Base-by-base conservation (phyloP, 2,797 vertebrate species). In the Kryptopterus vitreolus region DNA sequence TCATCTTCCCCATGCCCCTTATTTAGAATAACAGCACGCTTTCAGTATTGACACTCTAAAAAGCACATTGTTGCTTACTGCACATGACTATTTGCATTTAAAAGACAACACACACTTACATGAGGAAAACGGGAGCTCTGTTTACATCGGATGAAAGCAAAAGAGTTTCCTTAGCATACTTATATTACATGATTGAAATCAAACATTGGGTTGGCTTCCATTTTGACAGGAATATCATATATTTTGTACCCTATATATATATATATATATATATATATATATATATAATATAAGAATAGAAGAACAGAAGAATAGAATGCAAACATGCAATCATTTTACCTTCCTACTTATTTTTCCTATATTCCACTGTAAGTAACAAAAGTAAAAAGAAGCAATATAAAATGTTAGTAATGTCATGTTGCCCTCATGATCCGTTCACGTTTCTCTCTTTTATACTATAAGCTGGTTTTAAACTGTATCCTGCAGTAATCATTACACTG, bases 1-100 rank as follows among this genome's bases (percentile, higher is more conserved):
- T 76, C 46, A 76, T 29, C 57, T 76, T 77, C 78, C n/a, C 53
- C 63, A 29, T 59, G 74, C 62, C 24, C 69, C 20, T 62, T 61
- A 6, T 12, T 78, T 73, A 18, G 61, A 69, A 61, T 69, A 81
- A 78, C 81, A 43, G 26, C 69, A 53, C 29, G 48, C 43, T 33
- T 83, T 76, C 85, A 82, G 85, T 83, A 84, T 82, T 71, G 84
- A 83, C 74, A 63, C 68, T 68, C 81, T 59, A 65, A 83, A 82
- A 75, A 33, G 29, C 78, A 76, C 71, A 59, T 22, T 66, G 61
- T 85, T 77, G 65, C 58, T 58, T 72, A 46, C 10, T 71, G 63
- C 68, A 13, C 1, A 9, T 59, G 62, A 43, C 63, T 68, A 81
- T 88, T 86, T 84, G 80, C 84, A 87, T 89, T 82, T 72, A 84